A percentile compares a stretch with the other conserved stretches of the same genome.
Conservation (phyloP, 2,113 vertebrate species). For the Tychaedon coryphoeus region DNA sequence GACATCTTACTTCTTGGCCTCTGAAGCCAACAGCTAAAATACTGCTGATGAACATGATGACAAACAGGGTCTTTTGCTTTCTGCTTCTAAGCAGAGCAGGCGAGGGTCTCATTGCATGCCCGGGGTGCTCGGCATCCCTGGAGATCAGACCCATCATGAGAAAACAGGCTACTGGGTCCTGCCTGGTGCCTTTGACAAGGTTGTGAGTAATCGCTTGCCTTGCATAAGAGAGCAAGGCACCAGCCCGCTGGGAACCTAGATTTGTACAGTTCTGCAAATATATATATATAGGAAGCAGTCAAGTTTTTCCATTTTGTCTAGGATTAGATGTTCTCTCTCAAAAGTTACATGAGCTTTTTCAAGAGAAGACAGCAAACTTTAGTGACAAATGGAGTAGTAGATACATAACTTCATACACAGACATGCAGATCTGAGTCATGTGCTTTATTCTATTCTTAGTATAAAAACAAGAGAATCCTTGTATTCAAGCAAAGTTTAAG, state of each 20-base stretch:
- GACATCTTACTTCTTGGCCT: background rate
- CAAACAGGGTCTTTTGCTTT: background rate
- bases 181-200: background rate
- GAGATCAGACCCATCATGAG: background rate
- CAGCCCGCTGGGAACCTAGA: background rate
- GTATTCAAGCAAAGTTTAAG: background rate
- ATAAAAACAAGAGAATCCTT: background rate
- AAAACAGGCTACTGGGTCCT: background rate
- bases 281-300: constrained; percentile 8
- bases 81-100: background rate
- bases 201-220: background rate
- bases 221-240: background rate
- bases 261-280: constrained; percentile 22
- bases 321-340: constrained; percentile 15
- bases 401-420: background rate
- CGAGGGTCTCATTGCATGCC: background rate
- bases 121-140: background rate
- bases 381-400: constrained; percentile 28
- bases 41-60: background rate
- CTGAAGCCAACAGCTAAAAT: background rate
- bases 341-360: constrained; percentile 5
- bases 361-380: constrained; percentile 11
- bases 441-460: background rate
- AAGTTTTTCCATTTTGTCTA: constrained; percentile 1
- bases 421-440: background rate